A percentile compares a stretch with the other conserved stretches of the same genome.
Conservation (phyloP, 2,113 vertebrate species). For the Bubo blakistoni region DNA sequence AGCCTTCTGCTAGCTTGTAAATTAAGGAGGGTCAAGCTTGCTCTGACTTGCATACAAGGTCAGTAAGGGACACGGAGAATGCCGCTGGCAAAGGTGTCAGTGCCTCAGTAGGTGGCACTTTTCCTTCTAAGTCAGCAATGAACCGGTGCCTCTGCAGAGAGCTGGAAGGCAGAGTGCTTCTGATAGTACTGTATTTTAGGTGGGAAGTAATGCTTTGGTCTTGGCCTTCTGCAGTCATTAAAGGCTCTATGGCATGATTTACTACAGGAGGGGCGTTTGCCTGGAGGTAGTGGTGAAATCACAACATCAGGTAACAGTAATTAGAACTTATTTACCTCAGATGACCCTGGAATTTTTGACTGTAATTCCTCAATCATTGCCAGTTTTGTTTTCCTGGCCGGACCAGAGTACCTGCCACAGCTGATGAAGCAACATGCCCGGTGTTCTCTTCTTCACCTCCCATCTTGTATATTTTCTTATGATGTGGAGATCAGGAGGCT, state of each 20-base stretch:
- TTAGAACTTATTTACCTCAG: background rate
- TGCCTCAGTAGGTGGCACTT: background rate
- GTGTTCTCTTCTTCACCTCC: background rate
- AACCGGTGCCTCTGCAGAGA: background rate
- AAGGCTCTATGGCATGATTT: background rate
- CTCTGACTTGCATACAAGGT: background rate
- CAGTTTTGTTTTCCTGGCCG: background rate
- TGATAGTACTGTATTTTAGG: background rate
- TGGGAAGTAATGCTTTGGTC: background rate
- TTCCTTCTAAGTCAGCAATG: background rate
- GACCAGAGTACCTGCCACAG: background rate
- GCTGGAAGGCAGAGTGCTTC: background rate
- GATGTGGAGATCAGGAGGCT: background rate
- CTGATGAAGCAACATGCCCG: background rate
- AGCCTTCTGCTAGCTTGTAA: background rate
- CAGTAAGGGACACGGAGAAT: rapidly evolving
- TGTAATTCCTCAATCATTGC: background rate
- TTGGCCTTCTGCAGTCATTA: background rate
- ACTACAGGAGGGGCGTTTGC: background rate
- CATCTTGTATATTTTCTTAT: background rate
- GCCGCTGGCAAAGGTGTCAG: background rate
- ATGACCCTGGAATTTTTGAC: background rate
- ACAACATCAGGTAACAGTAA: background rate
- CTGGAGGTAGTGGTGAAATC: background rate
- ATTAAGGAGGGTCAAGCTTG: background rate